Percentiles rank a stretch among this genome's conserved stretches.
These are phyloP conservation scores for Tuta absoluta DNA, from an alignment of 2,888 invertebrate genomes.

Conservation along the genomic window DNA sequence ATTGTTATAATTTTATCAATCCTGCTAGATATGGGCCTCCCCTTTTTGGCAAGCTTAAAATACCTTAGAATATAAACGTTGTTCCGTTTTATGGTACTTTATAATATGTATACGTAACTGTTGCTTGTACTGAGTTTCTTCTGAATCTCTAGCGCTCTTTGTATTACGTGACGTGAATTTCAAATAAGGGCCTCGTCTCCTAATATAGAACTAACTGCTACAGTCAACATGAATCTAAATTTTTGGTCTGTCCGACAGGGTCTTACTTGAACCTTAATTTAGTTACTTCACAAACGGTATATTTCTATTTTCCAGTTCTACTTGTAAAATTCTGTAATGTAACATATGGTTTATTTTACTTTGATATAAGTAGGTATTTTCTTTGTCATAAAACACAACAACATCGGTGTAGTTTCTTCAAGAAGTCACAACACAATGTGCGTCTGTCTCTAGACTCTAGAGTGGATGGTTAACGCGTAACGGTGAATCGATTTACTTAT, in stretches of 20 bases:
- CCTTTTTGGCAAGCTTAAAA: no score
- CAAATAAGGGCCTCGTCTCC: not conserved
- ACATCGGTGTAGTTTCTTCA: no score
- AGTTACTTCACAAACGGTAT: not conserved
- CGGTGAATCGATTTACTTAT: no score
- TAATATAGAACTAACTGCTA: slow-evolving; percentile 10
- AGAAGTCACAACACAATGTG: no score
- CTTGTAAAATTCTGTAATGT: not conserved
- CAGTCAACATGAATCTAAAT: slow-evolving; percentile 6
- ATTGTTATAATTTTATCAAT: no score
- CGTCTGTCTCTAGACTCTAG: no score
- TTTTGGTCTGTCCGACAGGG: not conserved
- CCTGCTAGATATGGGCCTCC: no score
- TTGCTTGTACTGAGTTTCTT: not conserved
- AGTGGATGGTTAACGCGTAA: no score
- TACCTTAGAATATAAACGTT: no score
- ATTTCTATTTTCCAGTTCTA: not conserved
- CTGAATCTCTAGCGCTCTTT: not conserved
- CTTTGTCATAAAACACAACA: no score
- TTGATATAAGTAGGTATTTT: no score
- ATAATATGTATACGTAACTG: not conserved
- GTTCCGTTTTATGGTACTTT: not conserved
- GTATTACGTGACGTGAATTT: slow-evolving; percentile 9
- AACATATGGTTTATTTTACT: no score
- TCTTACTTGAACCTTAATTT: not conserved